A percentile compares a stretch with the other conserved stretches of the same genome.
Evolutionary conservation across 1,140 invertebrate genomes (phyloP).

Genomic region (Drosophila sechellia): DNA sequence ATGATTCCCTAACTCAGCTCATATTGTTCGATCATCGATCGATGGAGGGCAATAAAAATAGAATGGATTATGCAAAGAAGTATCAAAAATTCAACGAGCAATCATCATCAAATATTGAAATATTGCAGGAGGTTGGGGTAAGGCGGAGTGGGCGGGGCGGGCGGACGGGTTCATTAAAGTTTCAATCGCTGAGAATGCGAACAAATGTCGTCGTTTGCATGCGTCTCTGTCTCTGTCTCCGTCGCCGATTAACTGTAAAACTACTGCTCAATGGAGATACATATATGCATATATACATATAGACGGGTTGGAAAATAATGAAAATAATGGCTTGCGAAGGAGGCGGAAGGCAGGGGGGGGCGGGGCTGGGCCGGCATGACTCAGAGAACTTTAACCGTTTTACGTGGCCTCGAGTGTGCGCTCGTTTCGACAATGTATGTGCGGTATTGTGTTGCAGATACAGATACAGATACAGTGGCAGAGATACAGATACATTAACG

Average conservation of each 20-base stretch:
- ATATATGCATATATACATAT: not conserved
- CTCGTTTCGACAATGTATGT: conserved; percentile 4
- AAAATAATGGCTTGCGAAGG: not conserved
- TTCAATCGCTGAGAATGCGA: conserved; percentile 43
- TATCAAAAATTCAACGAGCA: conserved; percentile 43
- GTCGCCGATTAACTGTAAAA: conserved; percentile 17
- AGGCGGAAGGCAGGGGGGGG: too few relatives aligned
- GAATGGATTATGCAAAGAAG: conserved; percentile 20
- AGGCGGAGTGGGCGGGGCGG: not conserved
- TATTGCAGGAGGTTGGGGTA: too few relatives aligned
- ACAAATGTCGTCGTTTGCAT: conserved; percentile 40
- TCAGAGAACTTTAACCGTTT: conserved; percentile 7
- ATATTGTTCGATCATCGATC: not conserved
- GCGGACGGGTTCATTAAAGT: conserved; percentile 12
- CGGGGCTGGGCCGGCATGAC: not conserved
- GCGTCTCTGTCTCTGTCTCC: not conserved
- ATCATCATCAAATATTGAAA: conserved; percentile 32
- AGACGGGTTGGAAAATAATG: not conserved
- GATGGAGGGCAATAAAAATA: conserved; percentile 26
- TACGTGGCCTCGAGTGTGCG: conserved; percentile 12
- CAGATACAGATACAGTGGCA: not conserved
- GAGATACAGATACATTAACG: not conserved
- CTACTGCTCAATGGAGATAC: conserved; percentile 3
- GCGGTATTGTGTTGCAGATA: conserved; percentile 2
- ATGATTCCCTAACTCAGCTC: not conserved